phyloP scores from a whole-genome alignment of 2,113 vertebrate genomes.

The Apeltes quadracus region DNA sequence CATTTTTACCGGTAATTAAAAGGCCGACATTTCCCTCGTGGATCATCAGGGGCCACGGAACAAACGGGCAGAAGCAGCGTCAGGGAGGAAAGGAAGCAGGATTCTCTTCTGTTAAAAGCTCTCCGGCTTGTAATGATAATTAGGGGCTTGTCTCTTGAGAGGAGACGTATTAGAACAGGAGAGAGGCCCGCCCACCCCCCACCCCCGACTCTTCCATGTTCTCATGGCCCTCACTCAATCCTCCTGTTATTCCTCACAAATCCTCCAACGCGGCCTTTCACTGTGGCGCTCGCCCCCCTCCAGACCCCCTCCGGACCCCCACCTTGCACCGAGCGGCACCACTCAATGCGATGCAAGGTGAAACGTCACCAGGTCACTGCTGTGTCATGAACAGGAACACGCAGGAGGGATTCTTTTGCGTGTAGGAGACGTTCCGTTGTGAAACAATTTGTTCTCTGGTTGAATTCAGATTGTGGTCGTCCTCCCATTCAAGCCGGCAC shows the following conservation, averaged over 20 bases:
- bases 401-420: neutral
- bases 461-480: constrained; percentile 1
- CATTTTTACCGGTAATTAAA: constrained; percentile 75
- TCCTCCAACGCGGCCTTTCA: constrained; percentile 15
- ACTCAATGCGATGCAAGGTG: constrained; percentile 59
- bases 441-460: constrained; percentile 7
- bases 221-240: constrained; percentile 46
- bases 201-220: constrained; percentile 50
- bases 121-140: constrained; percentile 72
- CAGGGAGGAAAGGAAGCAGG: constrained; percentile 58
- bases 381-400: neutral
- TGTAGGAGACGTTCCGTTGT: neutral
- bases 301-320: constrained; percentile 3
- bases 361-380: constrained; percentile 44
- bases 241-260: constrained; percentile 41
- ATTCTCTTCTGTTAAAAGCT: constrained; percentile 70
- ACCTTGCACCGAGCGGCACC: constrained; percentile 32
- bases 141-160: constrained; percentile 69
- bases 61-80: constrained; percentile 53
- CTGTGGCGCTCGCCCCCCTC: constrained; percentile 30
- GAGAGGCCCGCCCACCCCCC: no score
- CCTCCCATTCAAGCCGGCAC: constrained; percentile 10
- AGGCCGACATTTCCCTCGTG: constrained; percentile 68
- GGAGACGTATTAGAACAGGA: constrained; percentile 63
- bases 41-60: constrained; percentile 61